A percentile compares a stretch with the other conserved stretches of the same genome.
Conservation (phyloP, 2,797 vertebrate species). For the Esox lucius region DNA sequence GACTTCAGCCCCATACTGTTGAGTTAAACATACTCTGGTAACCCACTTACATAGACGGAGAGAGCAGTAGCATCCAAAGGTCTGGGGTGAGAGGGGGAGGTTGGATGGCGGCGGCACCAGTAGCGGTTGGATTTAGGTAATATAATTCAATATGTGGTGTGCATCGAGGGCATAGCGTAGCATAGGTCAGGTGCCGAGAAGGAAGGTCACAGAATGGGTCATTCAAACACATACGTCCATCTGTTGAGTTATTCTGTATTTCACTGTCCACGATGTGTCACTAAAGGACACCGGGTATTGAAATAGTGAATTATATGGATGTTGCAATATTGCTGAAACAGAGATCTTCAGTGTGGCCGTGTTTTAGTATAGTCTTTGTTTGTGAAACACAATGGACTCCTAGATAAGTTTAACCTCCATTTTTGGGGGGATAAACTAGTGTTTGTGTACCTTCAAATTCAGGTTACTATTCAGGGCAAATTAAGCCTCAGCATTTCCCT, state of each 20-base stretch:
- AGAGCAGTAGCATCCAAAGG: slow-evolving; percentile 31
- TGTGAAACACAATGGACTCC: slow-evolving; percentile 10
- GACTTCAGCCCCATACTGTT: slow-evolving; percentile 40
- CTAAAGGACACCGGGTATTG: not conserved
- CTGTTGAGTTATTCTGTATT: slow-evolving; percentile 23
- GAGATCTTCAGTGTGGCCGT: not conserved
- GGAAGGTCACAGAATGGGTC: slow-evolving; percentile 34
- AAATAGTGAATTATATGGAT: slow-evolving; percentile 22
- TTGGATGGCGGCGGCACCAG: slow-evolving; percentile 9
- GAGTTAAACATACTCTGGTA: slow-evolving; percentile 42
- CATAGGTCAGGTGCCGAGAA: slow-evolving; percentile 35
- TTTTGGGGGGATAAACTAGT: not conserved
- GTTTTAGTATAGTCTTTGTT: not conserved
- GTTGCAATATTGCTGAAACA: slow-evolving; percentile 21
- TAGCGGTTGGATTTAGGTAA: slow-evolving; percentile 35
- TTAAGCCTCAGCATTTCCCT: not conserved
- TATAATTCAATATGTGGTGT: slow-evolving; percentile 54
- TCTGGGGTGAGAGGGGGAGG: slow-evolving; percentile 36
- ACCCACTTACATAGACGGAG: slow-evolving; percentile 61
- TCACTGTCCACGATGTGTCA: slow-evolving; percentile 24
- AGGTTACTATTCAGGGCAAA: not conserved
- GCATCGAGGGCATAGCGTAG: slow-evolving; percentile 31
- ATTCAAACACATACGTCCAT: slow-evolving; percentile 26
- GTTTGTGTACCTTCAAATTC: not conserved
- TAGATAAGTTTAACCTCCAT: not conserved